Evolutionary conservation across 64 coral and sea anemone genomes (phyloP), one percentile per base, ranked within the genome.

Genomic region (Stichodactyla helianthus): DNA sequence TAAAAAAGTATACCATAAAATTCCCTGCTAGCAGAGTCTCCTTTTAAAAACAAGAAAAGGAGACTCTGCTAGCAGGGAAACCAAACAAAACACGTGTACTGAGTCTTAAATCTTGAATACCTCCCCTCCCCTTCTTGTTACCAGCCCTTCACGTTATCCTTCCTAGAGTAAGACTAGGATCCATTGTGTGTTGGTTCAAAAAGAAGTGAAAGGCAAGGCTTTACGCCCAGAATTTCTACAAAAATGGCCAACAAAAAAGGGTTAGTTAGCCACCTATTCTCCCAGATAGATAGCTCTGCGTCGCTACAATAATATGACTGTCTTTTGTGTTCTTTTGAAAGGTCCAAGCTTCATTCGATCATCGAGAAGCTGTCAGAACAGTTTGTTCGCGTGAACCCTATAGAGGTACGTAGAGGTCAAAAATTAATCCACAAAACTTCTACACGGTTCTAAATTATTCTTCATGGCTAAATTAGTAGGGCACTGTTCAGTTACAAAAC

Each of bases 291-390:
- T 31, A 31, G 25, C 13, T 12, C 7, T 74, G 27, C 22, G 25
- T 31, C n/a, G 11, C 8, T 7, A 14, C 9, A 31, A 11, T 74
- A 4, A n/a, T 11, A 26, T 74, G 62, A 63, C 22, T 22, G 20
- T 81, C 8, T 81, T 81, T 81, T 6, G 0, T 54, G 1, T 19
- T 57, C 17, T 58, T 59, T 82, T 54, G 6, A 7, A 44, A 84
- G 83, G 55, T 63, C 5, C 17, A 84, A 84, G 59, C 56, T 84
- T 59, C 83, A 84, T 23, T 84, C 83, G 55, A 84, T 84, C 54
- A 84, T 84, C 83, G 83, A 84, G 27, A 84, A 84, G 22, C 53
- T 84, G 55, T 58, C 83, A 10, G 54, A 84, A 19, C 83, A 84
- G 14, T 84, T 7, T 84, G 55, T 81, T 54, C 78, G 78, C 78